These are phyloP conservation scores for Cinara cedri DNA, from an alignment of 2,888 invertebrate species.

Conservation along the genomic window DNA sequence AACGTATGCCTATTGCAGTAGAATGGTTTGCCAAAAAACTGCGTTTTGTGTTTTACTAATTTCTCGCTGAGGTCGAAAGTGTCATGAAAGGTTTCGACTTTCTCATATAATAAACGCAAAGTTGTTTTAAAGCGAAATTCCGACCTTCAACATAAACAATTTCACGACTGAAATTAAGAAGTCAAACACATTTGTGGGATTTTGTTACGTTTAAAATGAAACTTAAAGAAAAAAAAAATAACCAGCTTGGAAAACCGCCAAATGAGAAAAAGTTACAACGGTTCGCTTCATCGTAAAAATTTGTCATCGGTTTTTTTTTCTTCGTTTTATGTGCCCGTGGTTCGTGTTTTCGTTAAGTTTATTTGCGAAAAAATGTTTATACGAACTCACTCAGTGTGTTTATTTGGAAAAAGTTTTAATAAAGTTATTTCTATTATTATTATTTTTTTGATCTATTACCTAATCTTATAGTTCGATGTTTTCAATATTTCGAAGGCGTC, in stretches of 20 bases:
- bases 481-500: too few relatives aligned
- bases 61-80: slow-evolving; percentile 34
- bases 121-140: slow-evolving; percentile 4
- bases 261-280: slow-evolving; percentile 41
- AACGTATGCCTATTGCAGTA: neutral
- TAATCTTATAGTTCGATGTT: too few relatives aligned
- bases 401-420: too few relatives aligned
- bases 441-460: too few relatives aligned
- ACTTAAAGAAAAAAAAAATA: slow-evolving; percentile 16
- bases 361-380: too few relatives aligned
- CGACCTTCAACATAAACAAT: slow-evolving; percentile 37
- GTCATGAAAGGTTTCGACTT: slow-evolving; percentile 36
- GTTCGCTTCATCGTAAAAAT: slow-evolving; percentile 24
- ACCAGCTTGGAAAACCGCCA: slow-evolving; percentile 29
- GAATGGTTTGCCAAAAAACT: slow-evolving; percentile 17
- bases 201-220: slow-evolving; percentile 31
- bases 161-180: slow-evolving; percentile 39
- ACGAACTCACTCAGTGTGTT: too few relatives aligned
- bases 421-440: too few relatives aligned
- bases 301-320: slow-evolving; percentile 26
- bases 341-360: too few relatives aligned
- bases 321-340: neutral
- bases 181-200: slow-evolving; percentile 47
- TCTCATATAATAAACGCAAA: slow-evolving; percentile 5
- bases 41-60: slow-evolving; percentile 2